Conservation (phyloP, 2,113 vertebrate species). For the Axis porcinus region DNA sequence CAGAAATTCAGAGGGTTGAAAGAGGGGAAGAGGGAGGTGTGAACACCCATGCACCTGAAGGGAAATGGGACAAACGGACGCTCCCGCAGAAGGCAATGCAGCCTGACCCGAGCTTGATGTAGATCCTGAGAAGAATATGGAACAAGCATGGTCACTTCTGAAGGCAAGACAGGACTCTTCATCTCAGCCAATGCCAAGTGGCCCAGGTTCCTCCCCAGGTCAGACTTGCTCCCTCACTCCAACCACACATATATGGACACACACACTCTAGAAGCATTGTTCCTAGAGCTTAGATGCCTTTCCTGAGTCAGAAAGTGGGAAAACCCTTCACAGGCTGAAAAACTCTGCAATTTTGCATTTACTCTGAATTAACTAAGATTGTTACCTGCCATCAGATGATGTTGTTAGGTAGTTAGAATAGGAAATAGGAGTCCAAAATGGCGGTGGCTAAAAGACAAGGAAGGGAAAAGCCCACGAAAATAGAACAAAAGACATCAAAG, state of each 20-base stretch:
- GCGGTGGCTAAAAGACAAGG: too few species aligned
- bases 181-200: not conserved
- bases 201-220: not conserved
- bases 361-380: not conserved
- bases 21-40: not conserved
- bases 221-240: rapidly evolving
- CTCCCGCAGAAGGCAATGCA: not conserved
- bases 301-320: not conserved
- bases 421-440: too few species aligned
- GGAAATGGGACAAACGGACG: not conserved
- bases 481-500: too few species aligned
- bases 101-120: too few species aligned
- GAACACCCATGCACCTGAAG: rapidly evolving
- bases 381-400: not conserved
- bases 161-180: not conserved
- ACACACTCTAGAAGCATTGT: rapidly evolving
- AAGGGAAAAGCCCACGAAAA: too few species aligned
- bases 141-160: not conserved
- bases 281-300: not conserved
- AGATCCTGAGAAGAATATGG: too few species aligned
- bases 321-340: not conserved
- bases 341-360: not conserved
- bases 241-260: not conserved
- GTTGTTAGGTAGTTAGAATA: too few species aligned
- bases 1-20: not conserved